These are phyloP conservation scores for Gymnosoma rotundatum DNA, from an alignment of 2,888 invertebrate species.

Conservation along the genomic window DNA sequence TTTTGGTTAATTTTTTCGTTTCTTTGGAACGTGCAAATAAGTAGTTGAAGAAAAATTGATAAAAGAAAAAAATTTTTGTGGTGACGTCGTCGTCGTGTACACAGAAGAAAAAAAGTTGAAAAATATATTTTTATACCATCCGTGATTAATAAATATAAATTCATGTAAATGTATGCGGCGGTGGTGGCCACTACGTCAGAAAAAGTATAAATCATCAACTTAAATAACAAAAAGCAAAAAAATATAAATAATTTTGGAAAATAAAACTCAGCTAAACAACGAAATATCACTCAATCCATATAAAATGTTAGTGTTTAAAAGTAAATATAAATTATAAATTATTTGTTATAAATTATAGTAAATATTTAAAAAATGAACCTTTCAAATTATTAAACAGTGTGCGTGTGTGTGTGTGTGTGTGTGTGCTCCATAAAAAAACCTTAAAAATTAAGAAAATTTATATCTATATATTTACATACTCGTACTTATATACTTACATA, in stretches of 20 bases:
- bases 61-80: neutral
- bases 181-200: conserved; percentile 58
- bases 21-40: conserved; percentile 16
- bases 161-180: conserved; percentile 4
- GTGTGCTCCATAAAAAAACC: conserved; percentile 8
- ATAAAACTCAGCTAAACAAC: conserved; percentile 32
- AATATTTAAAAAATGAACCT: neutral
- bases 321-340: conserved; percentile 40
- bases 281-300: neutral
- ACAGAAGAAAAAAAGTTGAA: neutral
- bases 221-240: conserved; percentile 21
- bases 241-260: conserved; percentile 14
- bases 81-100: neutral
- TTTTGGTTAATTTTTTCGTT: neutral
- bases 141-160: conserved; percentile 41
- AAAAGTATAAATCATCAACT: conserved; percentile 46
- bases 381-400: no score
- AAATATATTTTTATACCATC: conserved; percentile 30
- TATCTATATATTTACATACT: neutral
- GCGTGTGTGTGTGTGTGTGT: neutral
- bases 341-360: conserved; percentile 17
- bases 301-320: conserved; percentile 56
- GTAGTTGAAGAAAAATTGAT: conserved; percentile 10
- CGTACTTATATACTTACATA: neutral
- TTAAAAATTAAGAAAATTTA: neutral